Evolutionary conservation across 37 sponge, comb jelly and placozoan genomes (phyloP).

Genomic region (Aplysina aerophoba): DNA sequence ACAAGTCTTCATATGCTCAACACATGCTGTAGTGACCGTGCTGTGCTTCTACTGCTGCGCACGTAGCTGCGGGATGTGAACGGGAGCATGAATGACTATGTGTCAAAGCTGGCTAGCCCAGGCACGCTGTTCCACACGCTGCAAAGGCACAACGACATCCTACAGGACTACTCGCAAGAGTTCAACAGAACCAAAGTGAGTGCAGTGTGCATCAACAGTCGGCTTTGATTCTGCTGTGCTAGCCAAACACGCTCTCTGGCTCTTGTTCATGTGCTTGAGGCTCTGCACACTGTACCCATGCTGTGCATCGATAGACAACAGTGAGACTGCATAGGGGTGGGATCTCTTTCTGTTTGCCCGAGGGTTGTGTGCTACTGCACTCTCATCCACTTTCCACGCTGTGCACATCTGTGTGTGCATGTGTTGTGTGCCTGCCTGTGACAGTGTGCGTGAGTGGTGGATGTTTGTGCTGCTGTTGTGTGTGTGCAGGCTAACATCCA

Average conservation of each 20-base stretch:
- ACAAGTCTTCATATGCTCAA: too few species aligned
- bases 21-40: too few species aligned
- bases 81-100: slow-evolving; percentile 66
- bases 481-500: slow-evolving; percentile 79
- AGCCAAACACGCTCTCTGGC: neutral
- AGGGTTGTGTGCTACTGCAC: too few species aligned
- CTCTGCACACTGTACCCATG: neutral
- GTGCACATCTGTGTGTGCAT: neutral
- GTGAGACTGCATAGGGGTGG: too few species aligned
- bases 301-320: too few species aligned
- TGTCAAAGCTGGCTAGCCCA: slow-evolving; percentile 47
- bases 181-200: slow-evolving; percentile 90
- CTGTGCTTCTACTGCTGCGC: neutral
- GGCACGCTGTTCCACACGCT: slow-evolving; percentile 89
- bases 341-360: too few species aligned
- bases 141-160: slow-evolving; percentile 95
- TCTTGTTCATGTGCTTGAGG: slow-evolving; percentile 3
- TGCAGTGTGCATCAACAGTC: neutral
- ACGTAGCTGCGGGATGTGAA: slow-evolving; percentile 69
- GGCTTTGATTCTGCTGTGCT: neutral
- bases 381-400: too few species aligned
- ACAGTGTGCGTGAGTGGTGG: neutral
- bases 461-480: neutral
- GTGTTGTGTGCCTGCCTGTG: neutral
- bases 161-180: slow-evolving; percentile 95